These are phyloP conservation scores for Panzeria rudis DNA, from an alignment of 2,888 invertebrate genomes.

Conservation along the genomic window DNA sequence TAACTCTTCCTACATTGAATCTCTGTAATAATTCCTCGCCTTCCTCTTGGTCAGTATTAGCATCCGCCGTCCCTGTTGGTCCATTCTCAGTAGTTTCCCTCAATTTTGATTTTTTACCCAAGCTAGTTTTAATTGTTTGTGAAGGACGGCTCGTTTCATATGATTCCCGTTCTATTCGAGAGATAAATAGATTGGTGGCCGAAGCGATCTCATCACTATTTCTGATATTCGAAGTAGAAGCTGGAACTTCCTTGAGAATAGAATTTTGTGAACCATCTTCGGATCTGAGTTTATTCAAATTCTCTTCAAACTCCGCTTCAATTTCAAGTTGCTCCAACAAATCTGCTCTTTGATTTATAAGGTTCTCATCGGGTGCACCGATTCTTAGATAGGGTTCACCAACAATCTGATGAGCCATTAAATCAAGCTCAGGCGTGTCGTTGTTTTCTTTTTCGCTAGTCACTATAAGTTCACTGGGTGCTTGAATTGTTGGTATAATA, in stretches of 20 bases:
- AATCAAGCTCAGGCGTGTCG: neutral
- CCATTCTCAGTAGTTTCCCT: neutral
- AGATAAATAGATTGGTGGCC: neutral
- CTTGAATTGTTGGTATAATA: neutral
- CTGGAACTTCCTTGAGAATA: slow-evolving; percentile 18
- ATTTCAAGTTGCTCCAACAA: slow-evolving; percentile 56
- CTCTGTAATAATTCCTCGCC: neutral
- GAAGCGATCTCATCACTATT: neutral
- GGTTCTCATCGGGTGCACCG: slow-evolving; percentile 23
- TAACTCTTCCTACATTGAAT: neutral
- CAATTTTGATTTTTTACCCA: slow-evolving; percentile 51
- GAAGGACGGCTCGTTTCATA: slow-evolving; percentile 34
- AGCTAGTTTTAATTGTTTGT: slow-evolving; percentile 42
- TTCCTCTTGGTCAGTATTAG: neutral
- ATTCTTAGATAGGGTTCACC: slow-evolving; percentile 10
- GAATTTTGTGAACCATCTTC: slow-evolving; percentile 20
- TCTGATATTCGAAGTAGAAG: neutral
- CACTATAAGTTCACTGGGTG: neutral
- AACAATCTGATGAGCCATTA: neutral
- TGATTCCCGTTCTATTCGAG: slow-evolving; percentile 5
- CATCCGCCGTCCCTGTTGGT: neutral
- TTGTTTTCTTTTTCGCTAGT: neutral
- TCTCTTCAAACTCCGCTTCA: slow-evolving; percentile 59
- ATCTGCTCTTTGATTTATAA: neutral
- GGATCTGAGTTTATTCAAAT: slow-evolving; percentile 21